A percentile compares a stretch with the other conserved stretches of the same genome.
These are phyloP conservation scores for Pseudoatta argentina DNA, from an alignment of 1,140 invertebrate genomes.

Conservation along the genomic window DNA sequence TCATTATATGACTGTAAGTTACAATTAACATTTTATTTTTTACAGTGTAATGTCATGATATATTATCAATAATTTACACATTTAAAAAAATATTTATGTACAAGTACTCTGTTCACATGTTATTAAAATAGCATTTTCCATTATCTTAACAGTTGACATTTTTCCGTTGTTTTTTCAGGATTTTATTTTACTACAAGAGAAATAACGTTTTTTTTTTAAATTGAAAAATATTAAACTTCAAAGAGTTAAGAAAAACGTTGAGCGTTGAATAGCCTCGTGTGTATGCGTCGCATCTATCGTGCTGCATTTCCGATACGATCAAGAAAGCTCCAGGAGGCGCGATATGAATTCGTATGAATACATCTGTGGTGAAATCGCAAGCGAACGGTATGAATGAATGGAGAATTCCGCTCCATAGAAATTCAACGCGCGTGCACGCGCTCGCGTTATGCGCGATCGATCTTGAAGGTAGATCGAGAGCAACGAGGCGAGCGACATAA, in stretches of 20 bases:
- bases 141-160: neutral
- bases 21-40: too few species aligned
- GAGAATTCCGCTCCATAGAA: conserved; percentile 44
- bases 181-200: neutral
- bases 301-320: conserved; percentile 53
- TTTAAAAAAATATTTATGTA: neutral
- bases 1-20: too few species aligned
- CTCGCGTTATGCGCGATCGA: conserved; percentile 51
- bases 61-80: neutral
- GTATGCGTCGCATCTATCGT: conserved; percentile 33
- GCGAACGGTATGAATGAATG: conserved; percentile 47
- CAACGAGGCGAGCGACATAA: conserved; percentile 30
- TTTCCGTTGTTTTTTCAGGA: neutral
- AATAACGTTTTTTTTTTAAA: neutral
- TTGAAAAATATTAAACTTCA: conserved; percentile 10
- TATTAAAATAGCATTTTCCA: neutral
- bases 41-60: neutral
- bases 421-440: conserved; percentile 41
- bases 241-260: neutral
- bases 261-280: conserved; percentile 21
- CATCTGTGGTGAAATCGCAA: conserved; percentile 58
- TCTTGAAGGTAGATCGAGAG: conserved; percentile 45
- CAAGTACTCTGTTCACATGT: neutral
- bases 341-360: conserved; percentile 63
- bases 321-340: conserved; percentile 45